Conservation (phyloP, 2,888 invertebrate genomes). For the Cephus runcator region DNA sequence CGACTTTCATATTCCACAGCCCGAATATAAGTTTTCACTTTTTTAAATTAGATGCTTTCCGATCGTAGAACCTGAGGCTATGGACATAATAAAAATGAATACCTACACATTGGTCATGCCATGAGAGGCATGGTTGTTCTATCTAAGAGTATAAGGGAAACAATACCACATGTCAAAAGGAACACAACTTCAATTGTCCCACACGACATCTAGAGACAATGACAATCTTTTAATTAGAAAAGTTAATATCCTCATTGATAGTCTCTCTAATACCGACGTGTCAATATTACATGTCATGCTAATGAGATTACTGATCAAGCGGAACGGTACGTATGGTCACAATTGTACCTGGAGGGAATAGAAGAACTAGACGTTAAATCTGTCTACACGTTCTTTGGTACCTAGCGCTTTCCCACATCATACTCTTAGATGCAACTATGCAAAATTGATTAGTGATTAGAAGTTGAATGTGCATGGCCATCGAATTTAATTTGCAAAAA, state of each 20-base stretch:
- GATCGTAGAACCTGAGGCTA: neutral
- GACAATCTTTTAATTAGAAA: neutral
- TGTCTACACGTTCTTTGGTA: slow-evolving; percentile 43
- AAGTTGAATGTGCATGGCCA: neutral
- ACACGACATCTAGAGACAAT: neutral
- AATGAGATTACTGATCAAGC: neutral
- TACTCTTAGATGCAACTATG: slow-evolving; percentile 31
- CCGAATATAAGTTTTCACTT: neutral
- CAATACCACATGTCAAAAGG: slow-evolving; percentile 27
- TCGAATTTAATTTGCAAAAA: neutral
- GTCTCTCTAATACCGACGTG: neutral
- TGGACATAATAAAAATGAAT: slow-evolving; percentile 21
- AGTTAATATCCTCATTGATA: neutral
- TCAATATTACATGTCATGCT: neutral
- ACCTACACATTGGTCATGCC: slow-evolving; percentile 29
- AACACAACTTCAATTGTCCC: neutral
- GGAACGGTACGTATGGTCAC: slow-evolving; percentile 13
- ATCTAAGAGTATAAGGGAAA: slow-evolving; percentile 38
- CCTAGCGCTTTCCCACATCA: slow-evolving; percentile 32
- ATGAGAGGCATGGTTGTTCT: slow-evolving; percentile 11
- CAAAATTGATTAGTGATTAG: too few species aligned
- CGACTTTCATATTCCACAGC: neutral
- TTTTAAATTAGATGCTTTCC: neutral
- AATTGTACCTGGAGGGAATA: slow-evolving; percentile 27
- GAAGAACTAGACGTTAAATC: slow-evolving; percentile 18